Evolutionary conservation across 2,888 invertebrate genomes (phyloP).

Genomic region (Drosophila parthenogenetica): DNA sequence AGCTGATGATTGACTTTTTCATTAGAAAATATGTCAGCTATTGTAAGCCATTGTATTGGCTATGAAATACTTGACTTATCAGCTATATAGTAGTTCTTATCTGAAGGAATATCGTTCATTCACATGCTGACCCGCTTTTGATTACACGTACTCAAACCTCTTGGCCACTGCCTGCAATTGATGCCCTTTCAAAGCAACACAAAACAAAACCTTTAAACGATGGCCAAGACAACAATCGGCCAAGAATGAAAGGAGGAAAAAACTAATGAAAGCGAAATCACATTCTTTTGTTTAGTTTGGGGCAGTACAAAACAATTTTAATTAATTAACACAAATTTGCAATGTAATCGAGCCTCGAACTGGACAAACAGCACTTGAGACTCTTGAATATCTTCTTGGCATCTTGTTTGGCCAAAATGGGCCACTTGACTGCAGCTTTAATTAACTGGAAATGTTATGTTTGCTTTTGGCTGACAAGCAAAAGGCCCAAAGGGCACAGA

Average conservation of each 20-base stretch:
- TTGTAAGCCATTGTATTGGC: conserved; percentile 3
- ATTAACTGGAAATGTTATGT: conserved; percentile 80
- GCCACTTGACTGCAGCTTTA: conserved; percentile 78
- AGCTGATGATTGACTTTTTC: conserved; percentile 7
- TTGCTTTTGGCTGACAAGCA: conserved; percentile 65
- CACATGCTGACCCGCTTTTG: conserved; percentile 18
- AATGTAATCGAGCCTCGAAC: conserved; percentile 66
- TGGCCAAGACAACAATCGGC: conserved; percentile 15
- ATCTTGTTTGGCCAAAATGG: conserved; percentile 33
- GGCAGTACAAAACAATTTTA: conserved; percentile 55
- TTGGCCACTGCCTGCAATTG: conserved; percentile 37
- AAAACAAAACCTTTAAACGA: background rate
- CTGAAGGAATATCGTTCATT: conserved; percentile 37
- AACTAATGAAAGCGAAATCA: background rate
- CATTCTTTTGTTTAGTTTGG: conserved; percentile 42
- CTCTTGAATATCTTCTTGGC: conserved; percentile 10
- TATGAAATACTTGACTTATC: conserved; percentile 4
- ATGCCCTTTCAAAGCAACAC: conserved; percentile 18
- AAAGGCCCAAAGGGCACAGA: conserved; percentile 48
- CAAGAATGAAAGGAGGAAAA: conserved; percentile 11
- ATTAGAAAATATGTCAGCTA: background rate
- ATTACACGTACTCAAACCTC: conserved; percentile 4
- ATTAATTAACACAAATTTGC: conserved; percentile 81
- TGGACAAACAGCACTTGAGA: conserved; percentile 46
- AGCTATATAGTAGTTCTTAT: conserved; percentile 3